Evolutionary conservation across 2,797 vertebrate genomes (phyloP).

Genomic region (Clarias fuscus): DNA sequence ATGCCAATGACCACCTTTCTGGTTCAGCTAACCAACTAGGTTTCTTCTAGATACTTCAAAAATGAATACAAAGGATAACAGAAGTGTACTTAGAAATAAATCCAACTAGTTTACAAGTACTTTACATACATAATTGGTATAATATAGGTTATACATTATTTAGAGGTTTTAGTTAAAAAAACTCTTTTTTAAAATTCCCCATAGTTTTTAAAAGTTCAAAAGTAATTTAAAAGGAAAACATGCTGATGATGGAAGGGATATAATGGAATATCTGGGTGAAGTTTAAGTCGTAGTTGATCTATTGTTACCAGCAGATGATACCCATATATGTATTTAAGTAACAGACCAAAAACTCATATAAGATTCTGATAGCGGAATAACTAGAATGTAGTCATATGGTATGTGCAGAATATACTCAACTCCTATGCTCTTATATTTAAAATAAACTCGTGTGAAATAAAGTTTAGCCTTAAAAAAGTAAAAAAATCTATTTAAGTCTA

Average conservation of each 20-base stretch:
- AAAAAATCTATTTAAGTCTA: too few species aligned
- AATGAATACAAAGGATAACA: background rate
- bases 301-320: slow-evolving; percentile 40
- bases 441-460: background rate
- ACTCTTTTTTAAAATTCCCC: slow-evolving; percentile 31
- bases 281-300: slow-evolving; percentile 59
- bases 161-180: slow-evolving; percentile 28
- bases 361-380: background rate
- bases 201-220: slow-evolving; percentile 45
- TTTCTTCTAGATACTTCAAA: background rate
- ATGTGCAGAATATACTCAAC: background rate
- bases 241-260: slow-evolving; percentile 42
- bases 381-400: background rate
- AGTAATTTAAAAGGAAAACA: slow-evolving; percentile 24
- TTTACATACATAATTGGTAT: background rate
- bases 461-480: too few species aligned
- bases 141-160: background rate
- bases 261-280: slow-evolving; percentile 67
- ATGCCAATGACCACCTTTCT: background rate
- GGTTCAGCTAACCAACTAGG: background rate
- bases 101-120: background rate
- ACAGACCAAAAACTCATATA: background rate
- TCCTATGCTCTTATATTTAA: background rate
- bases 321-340: background rate
- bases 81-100: background rate